phyloP scores from a whole-genome alignment of 2,797 vertebrate genomes.

The Knipowitschia caucasica region DNA sequence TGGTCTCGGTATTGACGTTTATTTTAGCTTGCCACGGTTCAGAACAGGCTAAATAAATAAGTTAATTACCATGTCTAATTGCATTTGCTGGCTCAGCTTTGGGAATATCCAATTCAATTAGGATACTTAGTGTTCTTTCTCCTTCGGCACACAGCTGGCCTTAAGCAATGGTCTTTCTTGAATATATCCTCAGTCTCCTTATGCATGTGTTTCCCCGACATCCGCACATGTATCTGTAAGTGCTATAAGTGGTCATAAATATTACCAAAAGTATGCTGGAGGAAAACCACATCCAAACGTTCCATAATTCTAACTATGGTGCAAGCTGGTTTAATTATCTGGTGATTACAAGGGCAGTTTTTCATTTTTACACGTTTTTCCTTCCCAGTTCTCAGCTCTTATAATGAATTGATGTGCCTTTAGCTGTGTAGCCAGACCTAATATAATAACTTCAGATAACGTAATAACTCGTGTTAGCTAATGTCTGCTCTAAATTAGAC shows the following conservation, averaged over 20 bases:
- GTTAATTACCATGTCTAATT: conserved; percentile 69
- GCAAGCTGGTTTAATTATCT: conserved; percentile 8
- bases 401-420: conserved; percentile 7
- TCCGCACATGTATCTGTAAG: background rate
- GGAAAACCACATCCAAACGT: background rate
- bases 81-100: conserved; percentile 64
- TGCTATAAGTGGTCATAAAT: conserved; percentile 1
- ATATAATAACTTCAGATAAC: conserved; percentile 10
- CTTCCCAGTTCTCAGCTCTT: conserved; percentile 13
- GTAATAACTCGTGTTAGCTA: conserved; percentile 5
- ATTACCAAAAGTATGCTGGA: background rate
- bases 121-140: conserved; percentile 56
- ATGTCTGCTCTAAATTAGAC: conserved; percentile 13
- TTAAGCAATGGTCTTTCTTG: conserved; percentile 57
- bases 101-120: conserved; percentile 68
- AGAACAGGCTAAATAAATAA: conserved; percentile 57
- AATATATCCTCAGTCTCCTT: conserved; percentile 52
- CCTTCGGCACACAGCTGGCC: conserved; percentile 53
- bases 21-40: conserved; percentile 51
- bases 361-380: conserved; percentile 1
- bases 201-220: conserved; percentile 27
- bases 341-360: background rate
- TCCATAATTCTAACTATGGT: background rate
- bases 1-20: conserved; percentile 49
- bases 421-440: conserved; percentile 4